Base-by-base conservation (phyloP, 2,113 vertebrate species). In the Hepsetus odoe region DNA sequence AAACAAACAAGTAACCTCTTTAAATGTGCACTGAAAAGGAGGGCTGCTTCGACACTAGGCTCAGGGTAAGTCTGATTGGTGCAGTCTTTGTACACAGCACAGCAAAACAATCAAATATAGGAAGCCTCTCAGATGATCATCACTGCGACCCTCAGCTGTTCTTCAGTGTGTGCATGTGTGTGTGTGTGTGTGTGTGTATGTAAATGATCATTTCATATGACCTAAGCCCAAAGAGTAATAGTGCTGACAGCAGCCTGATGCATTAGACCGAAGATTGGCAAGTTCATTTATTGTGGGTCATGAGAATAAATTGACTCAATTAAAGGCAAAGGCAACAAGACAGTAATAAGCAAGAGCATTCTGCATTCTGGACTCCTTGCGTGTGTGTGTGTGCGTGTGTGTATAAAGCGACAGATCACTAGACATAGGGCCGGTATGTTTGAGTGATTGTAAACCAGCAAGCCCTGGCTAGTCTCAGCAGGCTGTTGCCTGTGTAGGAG, bases 401-500 rank as follows among this genome's bases (percentile, higher is more conserved):
- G 53, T 65, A 16, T 59, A 70, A 28, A 69, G 55, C 55, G 49
- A 77, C 55, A 72, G 78, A 83, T 79, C 83, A 77, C 82, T 85
- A 90, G 86, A 89, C 79, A 74, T 61, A 65, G 56, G 38, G 46
- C 73, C 69, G 77, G 75, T 81, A 85, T 87, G 89, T 91, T 89
- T 93, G 92, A 93, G 86, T 89, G 88, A 92, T 92, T 91, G 89
- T 93, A 93, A 92, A 93, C 92, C 87, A 82, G 83, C 64, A 30
- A 85, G 86, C 82, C 80, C 92, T 93, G 92, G 88, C 87, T 88
- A 90, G 83, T 91, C 81, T 93, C 92, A 93, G 67, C 44, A 77
- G 72, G 85, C 85, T 44, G 46, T 72, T 38, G 64, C 67, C 79
- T 14, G 84, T 76, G 7, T 64, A 73, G 24, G 59, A 70, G 74